Percentiles rank a stretch among this genome's conserved stretches.
Conservation (phyloP, 2,888 invertebrate genomes). For the Helicoverpa assulta region DNA sequence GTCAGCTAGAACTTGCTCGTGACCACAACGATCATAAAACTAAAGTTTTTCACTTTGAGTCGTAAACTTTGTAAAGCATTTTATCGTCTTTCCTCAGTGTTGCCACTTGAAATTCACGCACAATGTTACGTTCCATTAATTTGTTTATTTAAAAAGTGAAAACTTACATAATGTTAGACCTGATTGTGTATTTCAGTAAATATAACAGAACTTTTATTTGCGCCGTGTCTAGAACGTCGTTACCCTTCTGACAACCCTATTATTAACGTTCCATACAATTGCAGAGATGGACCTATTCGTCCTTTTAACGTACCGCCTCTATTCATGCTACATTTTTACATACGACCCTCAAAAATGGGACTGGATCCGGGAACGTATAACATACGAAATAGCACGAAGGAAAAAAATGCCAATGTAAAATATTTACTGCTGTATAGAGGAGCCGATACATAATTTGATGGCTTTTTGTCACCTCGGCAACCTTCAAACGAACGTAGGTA, state of each 20-base stretch:
- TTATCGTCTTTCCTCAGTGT: slow-evolving; percentile 18
- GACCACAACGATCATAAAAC: slow-evolving; percentile 26
- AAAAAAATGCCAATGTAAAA: slow-evolving; percentile 58
- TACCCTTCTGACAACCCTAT: slow-evolving; percentile 39
- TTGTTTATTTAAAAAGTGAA: slow-evolving; percentile 2
- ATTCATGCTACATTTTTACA: slow-evolving; percentile 51
- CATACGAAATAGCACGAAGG: slow-evolving; percentile 37
- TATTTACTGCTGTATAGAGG: slow-evolving; percentile 58
- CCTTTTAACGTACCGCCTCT: slow-evolving; percentile 41
- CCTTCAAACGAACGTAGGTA: slow-evolving; percentile 51
- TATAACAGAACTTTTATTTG: slow-evolving; percentile 18
- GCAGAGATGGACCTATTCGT: slow-evolving; percentile 38
- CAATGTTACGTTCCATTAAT: slow-evolving; percentile 10
- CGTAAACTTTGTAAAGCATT: slow-evolving; percentile 11
- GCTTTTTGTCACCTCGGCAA: slow-evolving; percentile 64
- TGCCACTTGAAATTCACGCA: slow-evolving; percentile 13
- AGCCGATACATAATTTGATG: slow-evolving; percentile 64
- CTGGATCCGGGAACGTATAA: slow-evolving; percentile 44
- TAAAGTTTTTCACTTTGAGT: slow-evolving; percentile 7
- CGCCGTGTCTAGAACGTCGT: slow-evolving; percentile 18
- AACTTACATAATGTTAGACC: not conserved
- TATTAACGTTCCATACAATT: slow-evolving; percentile 41
- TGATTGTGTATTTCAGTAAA: slow-evolving; percentile 1
- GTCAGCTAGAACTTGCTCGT: slow-evolving; percentile 12
- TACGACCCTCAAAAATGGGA: slow-evolving; percentile 43